phyloP scores from a whole-genome alignment of 1,140 invertebrate species.

The Eumaeus atala region DNA sequence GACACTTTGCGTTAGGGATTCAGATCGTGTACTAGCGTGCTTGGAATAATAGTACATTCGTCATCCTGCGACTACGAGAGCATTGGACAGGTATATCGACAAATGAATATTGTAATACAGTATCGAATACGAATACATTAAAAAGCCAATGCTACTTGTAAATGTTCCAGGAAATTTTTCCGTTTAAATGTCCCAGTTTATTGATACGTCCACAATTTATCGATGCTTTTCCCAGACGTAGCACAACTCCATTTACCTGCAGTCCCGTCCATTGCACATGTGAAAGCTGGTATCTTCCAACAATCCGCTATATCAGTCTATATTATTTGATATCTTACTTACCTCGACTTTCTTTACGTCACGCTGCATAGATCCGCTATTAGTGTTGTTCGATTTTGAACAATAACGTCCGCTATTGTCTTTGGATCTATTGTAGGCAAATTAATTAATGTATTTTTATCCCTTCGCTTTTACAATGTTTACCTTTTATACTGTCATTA shows the following conservation, averaged over 20 bases:
- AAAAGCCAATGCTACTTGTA: conserved; percentile 1
- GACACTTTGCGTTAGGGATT: conserved; percentile 4
- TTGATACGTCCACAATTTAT: no score
- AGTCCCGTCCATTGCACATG: conserved; percentile 11
- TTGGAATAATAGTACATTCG: conserved; percentile 10
- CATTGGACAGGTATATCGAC: conserved; percentile 9
- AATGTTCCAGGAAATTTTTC: background rate
- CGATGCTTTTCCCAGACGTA: no score
- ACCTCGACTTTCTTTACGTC: conserved; percentile 3
- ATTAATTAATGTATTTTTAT: no score
- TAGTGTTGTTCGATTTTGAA: background rate
- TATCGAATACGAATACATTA: conserved; percentile 10
- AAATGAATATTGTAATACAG: conserved; percentile 9
- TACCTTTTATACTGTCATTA: no score
- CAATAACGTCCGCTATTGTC: no score
- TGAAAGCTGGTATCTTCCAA: conserved; percentile 12
- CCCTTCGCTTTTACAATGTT: no score
- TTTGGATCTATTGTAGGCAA: no score
- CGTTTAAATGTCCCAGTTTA: no score
- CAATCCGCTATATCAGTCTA: conserved; percentile 10
- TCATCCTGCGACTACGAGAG: conserved; percentile 8
- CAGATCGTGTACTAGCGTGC: background rate
- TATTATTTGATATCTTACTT: background rate
- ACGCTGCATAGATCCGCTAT: background rate
- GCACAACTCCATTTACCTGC: background rate